Base-by-base conservation (phyloP, 2,888 invertebrate genomes). In the Ceratothoa steindachneri region DNA sequence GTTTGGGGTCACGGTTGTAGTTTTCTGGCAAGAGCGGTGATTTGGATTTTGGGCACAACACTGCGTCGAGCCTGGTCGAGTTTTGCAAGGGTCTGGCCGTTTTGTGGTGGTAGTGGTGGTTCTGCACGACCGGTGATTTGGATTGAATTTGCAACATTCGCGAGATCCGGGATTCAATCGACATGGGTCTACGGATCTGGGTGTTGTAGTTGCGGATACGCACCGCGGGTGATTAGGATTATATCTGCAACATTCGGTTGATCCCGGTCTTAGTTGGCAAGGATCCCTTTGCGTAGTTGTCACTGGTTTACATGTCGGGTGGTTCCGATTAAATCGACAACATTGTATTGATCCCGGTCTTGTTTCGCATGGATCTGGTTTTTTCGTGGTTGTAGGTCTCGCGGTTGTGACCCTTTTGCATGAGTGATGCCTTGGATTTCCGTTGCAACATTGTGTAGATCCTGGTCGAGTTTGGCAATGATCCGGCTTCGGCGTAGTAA, bases 91-190 rank as follows among this genome's bases (percentile, higher is more conserved):
- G 15, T 66, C 66, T 30, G 22, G 29, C 27, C 30, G 19, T 30
- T 30, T 74, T 28, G 75, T 71, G 7, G 71, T 71, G 27, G 73
- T 73, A 22, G n/a, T n/a, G n/a, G 67, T 76, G 22, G 67, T 73
- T 5, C 24, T 60, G 28, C 76, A 77, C 12, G 52, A 28, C 2
- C 30, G 29, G 55, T 77, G 73, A 22, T 29, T 65, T 1, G 65
- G 72, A 30, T 75, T 72, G 27, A 30, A 30, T 5, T 30, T 24
- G 65, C 75, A 75, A 31, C 75, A 75, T 66, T 69, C 41, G 22
- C n/a, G 28, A n/a, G 72, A 72, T 27, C 75, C 72, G 7, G 75
- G 75, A 52, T 66, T 64, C 4, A 28, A 30, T 19, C 5, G 27
- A 41, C 75, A 75, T 30, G 72, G 72, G 52, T 75, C 69, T 24